phyloP scores from a whole-genome alignment of 2,888 invertebrate genomes.

The Linnaemya vulpina region DNA sequence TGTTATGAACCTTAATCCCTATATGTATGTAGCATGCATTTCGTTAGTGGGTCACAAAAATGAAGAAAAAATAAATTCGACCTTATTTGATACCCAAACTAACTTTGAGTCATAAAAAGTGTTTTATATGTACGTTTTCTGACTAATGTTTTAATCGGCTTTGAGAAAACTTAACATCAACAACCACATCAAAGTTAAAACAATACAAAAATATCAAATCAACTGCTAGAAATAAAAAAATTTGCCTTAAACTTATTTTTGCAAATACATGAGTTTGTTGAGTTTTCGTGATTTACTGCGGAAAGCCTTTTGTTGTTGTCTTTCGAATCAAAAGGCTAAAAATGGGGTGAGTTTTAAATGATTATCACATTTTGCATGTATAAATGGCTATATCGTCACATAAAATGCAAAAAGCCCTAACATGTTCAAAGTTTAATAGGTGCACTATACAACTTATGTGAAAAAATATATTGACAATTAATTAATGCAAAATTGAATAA shows the following conservation, averaged over 20 bases:
- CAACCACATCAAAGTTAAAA: slow-evolving; percentile 11
- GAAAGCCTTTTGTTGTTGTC: slow-evolving; percentile 76
- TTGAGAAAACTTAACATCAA: slow-evolving; percentile 1
- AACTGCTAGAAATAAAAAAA: slow-evolving; percentile 14
- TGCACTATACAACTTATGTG: too few relatives aligned
- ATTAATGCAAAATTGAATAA: too few relatives aligned
- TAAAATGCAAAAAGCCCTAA: too few relatives aligned
- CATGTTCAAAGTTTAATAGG: too few relatives aligned
- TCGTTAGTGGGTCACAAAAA: slow-evolving; percentile 16
- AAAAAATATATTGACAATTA: too few relatives aligned
- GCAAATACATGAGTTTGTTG: slow-evolving; percentile 68
- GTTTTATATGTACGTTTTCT: background rate
- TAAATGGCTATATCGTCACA: too few relatives aligned
- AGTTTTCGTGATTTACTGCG: slow-evolving; percentile 66
- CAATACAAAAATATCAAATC: background rate
- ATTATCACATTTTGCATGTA: too few relatives aligned
- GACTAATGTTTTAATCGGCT: slow-evolving; percentile 37
- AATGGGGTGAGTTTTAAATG: slow-evolving; percentile 80
- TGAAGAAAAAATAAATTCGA: slow-evolving; percentile 13
- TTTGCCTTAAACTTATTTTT: slow-evolving; percentile 25
- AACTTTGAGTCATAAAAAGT: slow-evolving; percentile 25
- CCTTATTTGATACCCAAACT: slow-evolving; percentile 29
- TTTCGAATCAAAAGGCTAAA: slow-evolving; percentile 75
- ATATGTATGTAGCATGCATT: background rate
- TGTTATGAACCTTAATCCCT: background rate